A percentile compares a stretch with the other conserved stretches of the same genome.
These are phyloP conservation scores for Alviniconcha strummeri DNA, from an alignment of 2,888 invertebrate species.

Conservation along the genomic window DNA sequence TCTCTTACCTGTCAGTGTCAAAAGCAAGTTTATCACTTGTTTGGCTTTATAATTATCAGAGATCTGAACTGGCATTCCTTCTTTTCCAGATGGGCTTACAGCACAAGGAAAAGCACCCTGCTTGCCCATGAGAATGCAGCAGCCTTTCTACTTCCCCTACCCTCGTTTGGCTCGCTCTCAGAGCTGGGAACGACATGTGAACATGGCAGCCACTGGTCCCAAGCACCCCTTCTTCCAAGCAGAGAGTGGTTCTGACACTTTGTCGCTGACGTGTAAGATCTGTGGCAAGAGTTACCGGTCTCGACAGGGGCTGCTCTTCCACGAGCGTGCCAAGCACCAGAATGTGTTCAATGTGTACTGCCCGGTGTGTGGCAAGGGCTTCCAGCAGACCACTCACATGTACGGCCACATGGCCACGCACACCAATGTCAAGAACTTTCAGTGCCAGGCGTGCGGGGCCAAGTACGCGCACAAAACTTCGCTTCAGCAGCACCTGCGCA, in stretches of 20 bases:
- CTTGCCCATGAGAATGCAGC: slow-evolving; percentile 28
- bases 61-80: slow-evolving; percentile 30
- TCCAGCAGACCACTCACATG: slow-evolving; percentile 43
- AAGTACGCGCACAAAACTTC: slow-evolving; percentile 45
- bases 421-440: slow-evolving; percentile 40
- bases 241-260: slow-evolving; percentile 1
- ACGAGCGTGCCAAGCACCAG: slow-evolving; percentile 42
- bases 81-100: slow-evolving; percentile 35
- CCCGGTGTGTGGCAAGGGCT: slow-evolving; percentile 43
- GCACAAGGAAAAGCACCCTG: slow-evolving; percentile 29
- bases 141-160: slow-evolving; percentile 34
- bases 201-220: slow-evolving; percentile 4
- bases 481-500: slow-evolving; percentile 32
- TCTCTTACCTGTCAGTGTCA: not conserved
- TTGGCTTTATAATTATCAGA: not conserved
- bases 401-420: slow-evolving; percentile 43
- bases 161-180: slow-evolving; percentile 30
- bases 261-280: slow-evolving; percentile 30
- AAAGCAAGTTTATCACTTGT: not conserved
- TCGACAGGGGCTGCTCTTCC: slow-evolving; percentile 38
- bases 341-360: slow-evolving; percentile 41
- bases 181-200: slow-evolving; percentile 27
- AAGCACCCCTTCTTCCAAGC: slow-evolving; percentile 7
- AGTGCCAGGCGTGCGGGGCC: slow-evolving; percentile 39
- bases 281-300: slow-evolving; percentile 43